phyloP scores from a whole-genome alignment of 2,888 invertebrate genomes.

The Boloria selene region DNA sequence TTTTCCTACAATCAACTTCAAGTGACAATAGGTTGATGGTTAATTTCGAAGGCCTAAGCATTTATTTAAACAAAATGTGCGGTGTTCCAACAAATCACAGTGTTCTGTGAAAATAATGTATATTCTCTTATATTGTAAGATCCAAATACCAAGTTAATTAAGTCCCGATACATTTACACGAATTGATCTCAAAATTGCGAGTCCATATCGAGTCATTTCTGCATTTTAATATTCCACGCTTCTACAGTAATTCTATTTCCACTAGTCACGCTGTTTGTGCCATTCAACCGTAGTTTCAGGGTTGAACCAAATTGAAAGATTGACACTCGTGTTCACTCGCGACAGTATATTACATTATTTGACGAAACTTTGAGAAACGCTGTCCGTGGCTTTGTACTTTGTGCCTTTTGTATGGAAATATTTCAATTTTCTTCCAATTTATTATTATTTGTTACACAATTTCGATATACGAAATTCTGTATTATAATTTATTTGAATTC shows the following conservation, averaged over 20 bases:
- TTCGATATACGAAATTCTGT: slow-evolving; percentile 10
- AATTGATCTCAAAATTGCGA: slow-evolving; percentile 76
- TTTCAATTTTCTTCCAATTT: slow-evolving; percentile 4
- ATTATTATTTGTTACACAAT: slow-evolving; percentile 1
- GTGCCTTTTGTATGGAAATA: slow-evolving; percentile 12
- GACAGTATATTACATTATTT: neutral
- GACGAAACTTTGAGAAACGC: slow-evolving; percentile 3
- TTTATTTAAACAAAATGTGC: slow-evolving; percentile 54
- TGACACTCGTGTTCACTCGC: slow-evolving; percentile 1
- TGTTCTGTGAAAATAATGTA: slow-evolving; percentile 41
- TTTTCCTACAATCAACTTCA: slow-evolving; percentile 18
- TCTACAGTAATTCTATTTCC: slow-evolving; percentile 36
- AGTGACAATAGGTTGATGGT: slow-evolving; percentile 17
- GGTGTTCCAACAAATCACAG: slow-evolving; percentile 55
- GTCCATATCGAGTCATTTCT: slow-evolving; percentile 67
- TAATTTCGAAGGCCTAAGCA: slow-evolving; percentile 45
- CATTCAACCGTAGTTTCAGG: slow-evolving; percentile 45
- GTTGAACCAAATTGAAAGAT: neutral
- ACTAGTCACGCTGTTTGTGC: slow-evolving; percentile 64
- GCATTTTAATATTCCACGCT: slow-evolving; percentile 55
- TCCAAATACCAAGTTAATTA: slow-evolving; percentile 39
- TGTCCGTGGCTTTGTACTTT: slow-evolving; percentile 17
- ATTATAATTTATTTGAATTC: slow-evolving; percentile 10
- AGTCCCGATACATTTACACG: slow-evolving; percentile 50
- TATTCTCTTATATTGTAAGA: slow-evolving; percentile 40